A percentile compares a stretch with the other conserved stretches of the same genome.
Conservation (phyloP, 2,888 invertebrate genomes). For the Drosophila paramelanica region DNA sequence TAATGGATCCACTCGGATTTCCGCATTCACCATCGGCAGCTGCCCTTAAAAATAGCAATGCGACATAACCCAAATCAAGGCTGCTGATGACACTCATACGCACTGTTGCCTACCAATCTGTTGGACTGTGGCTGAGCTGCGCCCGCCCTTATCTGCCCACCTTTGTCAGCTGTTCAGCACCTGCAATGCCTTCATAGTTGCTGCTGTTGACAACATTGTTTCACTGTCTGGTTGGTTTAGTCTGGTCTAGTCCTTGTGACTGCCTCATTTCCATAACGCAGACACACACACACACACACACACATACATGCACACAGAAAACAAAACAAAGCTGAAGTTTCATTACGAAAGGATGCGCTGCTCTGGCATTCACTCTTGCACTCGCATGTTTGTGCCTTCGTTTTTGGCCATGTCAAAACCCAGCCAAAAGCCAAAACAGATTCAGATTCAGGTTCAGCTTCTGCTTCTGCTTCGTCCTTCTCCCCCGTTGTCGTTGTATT, state of each 20-base stretch:
- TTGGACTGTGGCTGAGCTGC: constrained; percentile 20
- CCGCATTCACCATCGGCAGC: not conserved
- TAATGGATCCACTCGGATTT: constrained; percentile 9
- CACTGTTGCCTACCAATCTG: constrained; percentile 71
- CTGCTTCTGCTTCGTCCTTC: no score
- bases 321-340: constrained; percentile 74
- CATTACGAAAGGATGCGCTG: constrained; percentile 65
- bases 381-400: constrained; percentile 47
- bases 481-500: constrained; percentile 10
- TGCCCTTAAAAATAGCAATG: constrained; percentile 32
- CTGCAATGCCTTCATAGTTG: constrained; percentile 39
- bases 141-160: not conserved
- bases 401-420: constrained; percentile 69
- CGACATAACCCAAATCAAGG: constrained; percentile 59
- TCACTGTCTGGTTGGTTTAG: constrained; percentile 38
- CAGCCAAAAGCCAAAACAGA: constrained; percentile 62
- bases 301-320: not conserved
- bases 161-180: not conserved
- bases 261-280: constrained; percentile 75
- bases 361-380: constrained; percentile 4
- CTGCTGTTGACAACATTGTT: constrained; percentile 80
- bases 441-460: constrained; percentile 17
- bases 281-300: constrained; percentile 31
- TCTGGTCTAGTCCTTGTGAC: constrained; percentile 48
- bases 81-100: constrained; percentile 78